Percentiles rank a stretch among this genome's conserved stretches.
Conservation (phyloP, 2,888 invertebrate genomes). For the Mythimna loreyi region DNA sequence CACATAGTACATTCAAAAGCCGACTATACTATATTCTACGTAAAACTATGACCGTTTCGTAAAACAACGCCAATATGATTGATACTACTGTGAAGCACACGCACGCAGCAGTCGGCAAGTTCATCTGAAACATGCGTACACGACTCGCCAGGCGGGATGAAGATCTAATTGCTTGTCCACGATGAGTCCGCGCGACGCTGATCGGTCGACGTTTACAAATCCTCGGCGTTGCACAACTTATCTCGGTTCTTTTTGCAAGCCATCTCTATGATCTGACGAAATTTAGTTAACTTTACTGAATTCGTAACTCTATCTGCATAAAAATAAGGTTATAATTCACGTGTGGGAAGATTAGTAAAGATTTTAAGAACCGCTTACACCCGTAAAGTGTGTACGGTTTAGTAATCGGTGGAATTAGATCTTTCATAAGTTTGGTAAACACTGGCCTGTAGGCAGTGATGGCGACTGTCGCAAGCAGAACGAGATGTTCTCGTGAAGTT, state of each 20-base stretch:
- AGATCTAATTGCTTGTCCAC: background rate
- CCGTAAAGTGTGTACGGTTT: conserved; percentile 42
- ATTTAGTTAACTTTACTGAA: conserved; percentile 22
- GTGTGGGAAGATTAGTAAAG: conserved; percentile 20
- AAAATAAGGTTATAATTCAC: conserved; percentile 22
- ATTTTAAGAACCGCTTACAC: conserved; percentile 30
- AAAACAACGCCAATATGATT: too few species aligned
- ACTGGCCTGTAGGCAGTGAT: conserved; percentile 1
- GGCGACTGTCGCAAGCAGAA: conserved; percentile 34
- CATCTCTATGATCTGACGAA: conserved; percentile 48
- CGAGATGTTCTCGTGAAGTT: background rate
- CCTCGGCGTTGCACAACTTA: conserved; percentile 45
- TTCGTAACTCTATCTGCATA: conserved; percentile 30
- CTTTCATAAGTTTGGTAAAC: conserved; percentile 54
- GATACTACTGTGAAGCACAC: too few species aligned
- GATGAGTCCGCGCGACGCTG: background rate
- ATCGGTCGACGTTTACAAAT: conserved; percentile 40
- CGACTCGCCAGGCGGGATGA: too few species aligned
- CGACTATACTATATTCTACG: too few species aligned
- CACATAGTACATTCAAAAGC: too few species aligned
- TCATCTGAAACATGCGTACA: too few species aligned
- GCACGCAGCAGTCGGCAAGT: too few species aligned
- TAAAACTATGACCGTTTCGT: too few species aligned
- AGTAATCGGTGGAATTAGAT: conserved; percentile 55
- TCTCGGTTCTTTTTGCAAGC: conserved; percentile 59